phyloP scores from a whole-genome alignment of 2,888 invertebrate genomes.

The Mimachlamys varia region DNA sequence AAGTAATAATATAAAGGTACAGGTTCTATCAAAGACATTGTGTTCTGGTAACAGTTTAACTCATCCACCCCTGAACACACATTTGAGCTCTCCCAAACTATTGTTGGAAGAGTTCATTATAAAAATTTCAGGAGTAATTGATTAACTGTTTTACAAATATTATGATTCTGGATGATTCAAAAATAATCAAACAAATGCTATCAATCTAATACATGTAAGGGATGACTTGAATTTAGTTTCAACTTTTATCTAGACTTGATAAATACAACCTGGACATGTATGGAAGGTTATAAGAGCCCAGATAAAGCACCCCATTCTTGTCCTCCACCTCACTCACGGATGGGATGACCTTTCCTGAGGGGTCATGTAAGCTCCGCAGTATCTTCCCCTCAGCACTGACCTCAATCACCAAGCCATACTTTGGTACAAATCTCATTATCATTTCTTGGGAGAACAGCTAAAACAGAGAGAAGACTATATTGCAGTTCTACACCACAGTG shows the following conservation, averaged over 20 bases:
- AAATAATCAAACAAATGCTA: neutral
- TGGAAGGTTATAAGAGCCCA: slow-evolving; percentile 78
- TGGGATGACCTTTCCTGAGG: slow-evolving; percentile 71
- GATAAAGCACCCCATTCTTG: slow-evolving; percentile 76
- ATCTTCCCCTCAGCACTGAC: slow-evolving; percentile 76
- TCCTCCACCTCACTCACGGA: slow-evolving; percentile 78
- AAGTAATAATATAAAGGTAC: neutral
- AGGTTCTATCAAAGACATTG: neutral
- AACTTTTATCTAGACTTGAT: neutral
- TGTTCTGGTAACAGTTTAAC: too few relatives aligned
- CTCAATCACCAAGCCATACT: slow-evolving; percentile 78
- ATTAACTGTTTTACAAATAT: too few relatives aligned
- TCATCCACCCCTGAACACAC: too few relatives aligned
- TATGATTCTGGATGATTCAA: too few relatives aligned
- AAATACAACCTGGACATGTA: slow-evolving; percentile 68
- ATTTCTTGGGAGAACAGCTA: slow-evolving; percentile 68
- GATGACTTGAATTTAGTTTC: neutral
- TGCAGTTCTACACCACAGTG: too few relatives aligned
- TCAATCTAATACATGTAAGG: neutral
- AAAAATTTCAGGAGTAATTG: too few relatives aligned
- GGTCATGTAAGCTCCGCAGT: slow-evolving; percentile 78
- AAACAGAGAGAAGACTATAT: slow-evolving; percentile 41
- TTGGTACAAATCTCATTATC: slow-evolving; percentile 65
- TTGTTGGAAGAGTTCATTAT: too few relatives aligned
- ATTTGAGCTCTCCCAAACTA: too few relatives aligned